These are phyloP conservation scores for Anodontia alba DNA, from an alignment of 2,888 invertebrate genomes.

Conservation along the genomic window DNA sequence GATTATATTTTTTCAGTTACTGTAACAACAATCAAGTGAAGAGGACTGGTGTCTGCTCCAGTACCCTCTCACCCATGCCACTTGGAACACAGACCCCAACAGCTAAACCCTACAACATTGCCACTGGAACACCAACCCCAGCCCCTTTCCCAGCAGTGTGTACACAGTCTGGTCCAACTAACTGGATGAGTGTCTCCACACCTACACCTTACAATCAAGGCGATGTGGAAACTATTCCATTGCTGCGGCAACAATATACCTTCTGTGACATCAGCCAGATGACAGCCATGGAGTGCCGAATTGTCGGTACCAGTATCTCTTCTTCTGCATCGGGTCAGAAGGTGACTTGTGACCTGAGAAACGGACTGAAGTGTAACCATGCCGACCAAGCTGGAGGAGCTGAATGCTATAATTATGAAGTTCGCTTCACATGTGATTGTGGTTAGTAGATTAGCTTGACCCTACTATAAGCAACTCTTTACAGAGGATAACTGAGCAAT, in stretches of 20 bases:
- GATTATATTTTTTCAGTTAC: slow-evolving; percentile 77
- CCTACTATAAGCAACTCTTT: no score
- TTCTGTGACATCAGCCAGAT: slow-evolving; percentile 74
- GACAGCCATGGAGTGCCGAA: slow-evolving; percentile 91
- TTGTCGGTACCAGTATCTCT: slow-evolving; percentile 88
- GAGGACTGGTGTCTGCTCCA: slow-evolving; percentile 76
- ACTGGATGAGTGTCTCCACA: slow-evolving; percentile 89
- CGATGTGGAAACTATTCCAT: slow-evolving; percentile 77
- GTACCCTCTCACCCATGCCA: slow-evolving; percentile 53
- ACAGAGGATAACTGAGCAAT: no score
- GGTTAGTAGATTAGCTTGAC: slow-evolving; percentile 68
- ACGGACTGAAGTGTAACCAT: slow-evolving; percentile 73
- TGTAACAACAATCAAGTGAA: slow-evolving; percentile 79
- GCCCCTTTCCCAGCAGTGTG: slow-evolving; percentile 85
- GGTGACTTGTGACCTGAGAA: slow-evolving; percentile 89
- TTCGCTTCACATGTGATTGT: slow-evolving; percentile 86
- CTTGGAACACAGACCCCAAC: slow-evolving; percentile 30
- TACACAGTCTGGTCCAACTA: slow-evolving; percentile 90
- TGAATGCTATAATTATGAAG: slow-evolving; percentile 81
- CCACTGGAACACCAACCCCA: slow-evolving; percentile 52
- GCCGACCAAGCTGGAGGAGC: slow-evolving; percentile 61
- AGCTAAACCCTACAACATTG: slow-evolving; percentile 10
- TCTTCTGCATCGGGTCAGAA: slow-evolving; percentile 90
- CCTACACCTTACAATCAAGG: slow-evolving; percentile 78
- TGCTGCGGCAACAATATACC: slow-evolving; percentile 66